phyloP scores from a whole-genome alignment of 2,797 vertebrate species.

The Xenentodon cancila region DNA sequence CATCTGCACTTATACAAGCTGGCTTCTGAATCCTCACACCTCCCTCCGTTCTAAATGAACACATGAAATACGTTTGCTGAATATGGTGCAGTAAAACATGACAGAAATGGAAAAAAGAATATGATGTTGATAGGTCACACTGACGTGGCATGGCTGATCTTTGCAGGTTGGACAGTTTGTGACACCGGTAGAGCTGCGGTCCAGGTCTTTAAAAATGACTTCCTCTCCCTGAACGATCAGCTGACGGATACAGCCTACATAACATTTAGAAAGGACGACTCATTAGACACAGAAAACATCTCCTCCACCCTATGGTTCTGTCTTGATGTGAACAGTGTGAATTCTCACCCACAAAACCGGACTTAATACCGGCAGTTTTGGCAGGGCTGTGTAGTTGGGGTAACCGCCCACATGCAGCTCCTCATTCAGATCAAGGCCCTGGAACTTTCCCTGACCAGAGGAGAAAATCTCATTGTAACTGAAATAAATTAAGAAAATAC shows the following conservation, averaged over 20 bases:
- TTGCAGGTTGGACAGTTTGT: constrained; percentile 94
- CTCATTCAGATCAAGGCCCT: constrained; percentile 96
- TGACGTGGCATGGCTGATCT: constrained; percentile 93
- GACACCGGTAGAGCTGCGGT: constrained; percentile 88
- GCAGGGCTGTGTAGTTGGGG: constrained; percentile 84
- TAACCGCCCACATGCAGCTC: constrained; percentile 95
- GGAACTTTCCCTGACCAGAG: constrained; percentile 91
- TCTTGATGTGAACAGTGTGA: neutral
- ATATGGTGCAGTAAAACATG: too few relatives aligned
- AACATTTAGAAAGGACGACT: neutral
- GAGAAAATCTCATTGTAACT: neutral
- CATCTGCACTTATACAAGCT: too few relatives aligned
- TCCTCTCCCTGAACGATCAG: constrained; percentile 94
- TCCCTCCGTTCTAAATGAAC: too few relatives aligned
- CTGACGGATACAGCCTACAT: constrained; percentile 91
- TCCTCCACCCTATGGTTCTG: neutral
- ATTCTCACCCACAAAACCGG: constrained; percentile 90
- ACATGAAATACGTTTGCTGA: too few relatives aligned
- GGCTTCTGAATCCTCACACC: too few relatives aligned
- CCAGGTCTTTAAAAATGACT: constrained; percentile 92
- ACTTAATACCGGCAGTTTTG: constrained; percentile 89
- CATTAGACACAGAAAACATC: rapidly evolving
- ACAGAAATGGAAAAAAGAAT: rapidly evolving
- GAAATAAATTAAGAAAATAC: neutral
- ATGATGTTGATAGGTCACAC: neutral